These are phyloP conservation scores for Hydrophis major DNA, from an alignment of 2,797 vertebrate genomes.

Conservation along the genomic window DNA sequence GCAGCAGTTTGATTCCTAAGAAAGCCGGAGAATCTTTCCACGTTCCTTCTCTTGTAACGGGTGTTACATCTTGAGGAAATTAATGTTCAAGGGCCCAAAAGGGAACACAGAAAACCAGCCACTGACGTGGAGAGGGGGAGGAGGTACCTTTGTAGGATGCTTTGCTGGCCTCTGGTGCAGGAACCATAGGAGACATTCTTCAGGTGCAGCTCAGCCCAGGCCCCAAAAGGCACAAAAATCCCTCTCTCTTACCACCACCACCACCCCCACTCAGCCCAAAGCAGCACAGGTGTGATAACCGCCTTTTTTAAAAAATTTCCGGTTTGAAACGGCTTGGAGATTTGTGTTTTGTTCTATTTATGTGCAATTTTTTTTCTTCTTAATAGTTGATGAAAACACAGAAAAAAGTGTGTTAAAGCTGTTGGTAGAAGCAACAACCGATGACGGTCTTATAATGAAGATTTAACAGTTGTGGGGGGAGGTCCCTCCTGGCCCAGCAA, in stretches of 20 bases:
- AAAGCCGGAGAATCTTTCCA: no score
- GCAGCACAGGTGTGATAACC: neutral
- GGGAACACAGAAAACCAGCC: neutral
- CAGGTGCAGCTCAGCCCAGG: neutral
- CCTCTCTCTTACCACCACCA: rapidly evolving
- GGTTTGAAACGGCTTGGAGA: slow-evolving; percentile 38
- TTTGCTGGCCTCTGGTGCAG: neutral
- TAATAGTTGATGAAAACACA: slow-evolving; percentile 39
- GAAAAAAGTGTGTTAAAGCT: slow-evolving; percentile 32
- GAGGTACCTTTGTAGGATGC: rapidly evolving
- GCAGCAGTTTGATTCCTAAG: no score
- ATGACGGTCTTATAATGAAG: slow-evolving; percentile 17
- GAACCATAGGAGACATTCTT: neutral
- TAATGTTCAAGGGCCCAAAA: neutral
- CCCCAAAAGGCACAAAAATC: no score
- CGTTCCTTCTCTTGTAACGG: no score
- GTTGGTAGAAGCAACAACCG: slow-evolving; percentile 39
- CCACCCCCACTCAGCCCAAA: neutral
- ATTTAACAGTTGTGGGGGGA: slow-evolving; percentile 28
- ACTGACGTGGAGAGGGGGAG: neutral
- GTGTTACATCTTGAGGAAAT: no score
- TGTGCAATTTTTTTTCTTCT: slow-evolving; percentile 54
- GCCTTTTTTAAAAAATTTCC: slow-evolving; percentile 4
- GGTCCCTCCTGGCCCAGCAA: neutral
- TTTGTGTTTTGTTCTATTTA: slow-evolving; percentile 37